Evolutionary conservation across 1,140 invertebrate genomes (phyloP).

Genomic region (Tetramorium alpestre): DNA sequence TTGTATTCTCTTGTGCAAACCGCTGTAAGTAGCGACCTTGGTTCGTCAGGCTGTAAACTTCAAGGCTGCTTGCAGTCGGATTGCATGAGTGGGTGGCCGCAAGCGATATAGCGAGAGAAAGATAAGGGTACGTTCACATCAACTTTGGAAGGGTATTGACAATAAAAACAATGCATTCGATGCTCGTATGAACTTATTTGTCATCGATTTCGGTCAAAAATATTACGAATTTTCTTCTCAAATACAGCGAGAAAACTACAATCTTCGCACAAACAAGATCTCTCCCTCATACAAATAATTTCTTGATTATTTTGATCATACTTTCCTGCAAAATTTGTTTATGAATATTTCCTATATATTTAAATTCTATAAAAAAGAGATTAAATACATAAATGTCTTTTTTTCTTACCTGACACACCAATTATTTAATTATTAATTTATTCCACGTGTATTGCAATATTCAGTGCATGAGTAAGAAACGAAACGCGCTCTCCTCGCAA

Average conservation of each 20-base stretch:
- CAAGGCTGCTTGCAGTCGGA: conserved; percentile 74
- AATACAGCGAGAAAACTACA: not conserved
- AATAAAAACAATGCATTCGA: not conserved
- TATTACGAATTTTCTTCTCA: not conserved
- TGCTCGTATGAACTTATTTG: conserved; percentile 23
- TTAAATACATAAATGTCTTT: not conserved
- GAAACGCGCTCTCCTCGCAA: not conserved
- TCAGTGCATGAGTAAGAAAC: not conserved
- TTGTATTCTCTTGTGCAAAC: conserved; percentile 67
- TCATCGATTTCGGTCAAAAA: conserved; percentile 9
- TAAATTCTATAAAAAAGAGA: not conserved
- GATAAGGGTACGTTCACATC: conserved; percentile 74
- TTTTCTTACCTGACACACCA: not conserved
- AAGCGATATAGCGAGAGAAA: conserved; percentile 59
- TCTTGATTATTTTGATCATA: not conserved
- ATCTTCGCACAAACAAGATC: not conserved
- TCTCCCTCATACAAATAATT: not conserved
- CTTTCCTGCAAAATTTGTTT: not conserved
- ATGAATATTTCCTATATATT: not conserved
- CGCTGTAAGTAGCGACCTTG: conserved; percentile 76
- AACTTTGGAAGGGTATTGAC: not conserved
- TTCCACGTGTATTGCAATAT: not conserved
- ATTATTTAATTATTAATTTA: not conserved
- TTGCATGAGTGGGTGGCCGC: conserved; percentile 69
- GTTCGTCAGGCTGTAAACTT: conserved; percentile 71